phyloP scores from a whole-genome alignment of 2,797 vertebrate species.

The Eulemur mongoz region DNA sequence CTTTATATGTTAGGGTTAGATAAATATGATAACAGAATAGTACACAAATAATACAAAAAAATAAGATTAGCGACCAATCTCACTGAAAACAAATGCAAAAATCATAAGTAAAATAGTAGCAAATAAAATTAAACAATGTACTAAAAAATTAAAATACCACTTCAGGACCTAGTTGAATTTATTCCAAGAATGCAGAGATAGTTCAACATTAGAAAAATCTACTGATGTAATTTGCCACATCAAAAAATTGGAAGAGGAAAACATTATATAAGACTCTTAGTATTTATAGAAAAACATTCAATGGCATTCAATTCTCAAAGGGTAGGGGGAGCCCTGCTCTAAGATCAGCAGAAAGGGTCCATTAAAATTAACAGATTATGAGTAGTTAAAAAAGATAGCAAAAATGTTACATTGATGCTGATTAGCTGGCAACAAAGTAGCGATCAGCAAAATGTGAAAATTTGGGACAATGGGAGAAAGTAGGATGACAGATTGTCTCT shows the following conservation, averaged over 20 bases:
- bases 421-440: neutral
- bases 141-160: neutral
- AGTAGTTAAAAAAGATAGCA: neutral
- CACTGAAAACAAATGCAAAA: neutral
- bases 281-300: neutral
- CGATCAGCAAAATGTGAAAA: neutral
- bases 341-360: neutral
- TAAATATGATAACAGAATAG: neutral
- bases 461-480: neutral
- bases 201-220: neutral
- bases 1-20: neutral
- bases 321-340: neutral
- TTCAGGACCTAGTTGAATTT: neutral
- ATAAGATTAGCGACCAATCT: neutral
- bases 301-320: neutral
- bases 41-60: neutral
- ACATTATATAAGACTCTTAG: neutral
- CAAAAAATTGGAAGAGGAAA: neutral
- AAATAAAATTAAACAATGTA: neutral
- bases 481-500: neutral
- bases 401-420: neutral
- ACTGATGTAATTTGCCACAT: neutral
- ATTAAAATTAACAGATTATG: neutral
- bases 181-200: neutral
- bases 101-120: neutral